Percentiles rank a stretch among this genome's conserved stretches.
Conservation (phyloP, 1,140 invertebrate genomes). For the Eubasilissa regina region DNA sequence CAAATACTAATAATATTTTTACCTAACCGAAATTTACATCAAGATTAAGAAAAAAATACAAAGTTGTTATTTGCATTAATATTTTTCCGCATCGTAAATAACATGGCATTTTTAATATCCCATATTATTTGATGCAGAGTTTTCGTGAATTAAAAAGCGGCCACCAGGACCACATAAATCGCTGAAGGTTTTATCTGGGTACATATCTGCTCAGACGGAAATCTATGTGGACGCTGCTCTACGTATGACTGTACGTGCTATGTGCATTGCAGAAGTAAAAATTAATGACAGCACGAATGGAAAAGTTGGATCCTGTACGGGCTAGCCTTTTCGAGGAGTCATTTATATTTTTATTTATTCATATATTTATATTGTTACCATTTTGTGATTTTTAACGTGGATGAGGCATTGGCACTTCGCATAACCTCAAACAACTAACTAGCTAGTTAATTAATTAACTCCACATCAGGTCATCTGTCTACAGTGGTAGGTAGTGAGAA, state of each 20-base stretch:
- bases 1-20: no score
- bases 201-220: slow-evolving; percentile 11
- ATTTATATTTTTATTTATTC: no score
- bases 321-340: no score
- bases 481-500: no score
- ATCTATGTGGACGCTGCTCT: slow-evolving; percentile 15
- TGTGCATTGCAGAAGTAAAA: slow-evolving; percentile 38
- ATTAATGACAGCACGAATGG: slow-evolving; percentile 39
- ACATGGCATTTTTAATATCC: not conserved
- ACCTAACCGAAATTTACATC: no score
- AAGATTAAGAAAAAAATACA: not conserved
- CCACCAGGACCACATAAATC: slow-evolving; percentile 39
- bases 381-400: no score
- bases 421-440: no score
- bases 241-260: not conserved
- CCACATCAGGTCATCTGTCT: no score
- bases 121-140: not conserved
- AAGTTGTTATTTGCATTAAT: not conserved
- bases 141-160: not conserved
- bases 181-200: slow-evolving; percentile 23
- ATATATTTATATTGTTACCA: no score
- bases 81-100: not conserved
- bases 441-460: no score
- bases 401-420: no score
- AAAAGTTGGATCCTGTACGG: not conserved